phyloP scores from a whole-genome alignment of 1,140 invertebrate species.

The Cotesia chilonis region DNA sequence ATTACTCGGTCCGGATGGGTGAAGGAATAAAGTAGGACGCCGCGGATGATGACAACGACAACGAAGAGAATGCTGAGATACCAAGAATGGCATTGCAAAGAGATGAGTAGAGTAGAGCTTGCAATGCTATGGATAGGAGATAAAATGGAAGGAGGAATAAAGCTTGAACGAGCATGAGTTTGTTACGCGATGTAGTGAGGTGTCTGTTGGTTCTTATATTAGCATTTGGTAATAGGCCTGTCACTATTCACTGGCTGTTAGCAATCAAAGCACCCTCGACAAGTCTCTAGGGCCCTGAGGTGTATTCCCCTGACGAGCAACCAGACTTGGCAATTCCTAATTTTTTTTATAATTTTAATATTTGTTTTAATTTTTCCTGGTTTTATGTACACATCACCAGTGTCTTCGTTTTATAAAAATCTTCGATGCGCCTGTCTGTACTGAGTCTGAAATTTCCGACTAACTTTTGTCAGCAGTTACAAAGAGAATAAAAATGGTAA shows the following conservation, averaged over 20 bases:
- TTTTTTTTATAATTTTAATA: neutral
- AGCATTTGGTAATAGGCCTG: constrained; percentile 47
- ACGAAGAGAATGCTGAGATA: neutral
- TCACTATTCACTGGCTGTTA: constrained; percentile 44
- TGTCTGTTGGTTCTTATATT: constrained; percentile 45
- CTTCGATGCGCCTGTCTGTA: neutral
- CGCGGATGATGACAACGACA: neutral
- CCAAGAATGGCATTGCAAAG: neutral
- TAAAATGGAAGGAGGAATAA: neutral
- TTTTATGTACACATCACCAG: neutral
- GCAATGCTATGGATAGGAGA: neutral
- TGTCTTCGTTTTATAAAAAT: neutral
- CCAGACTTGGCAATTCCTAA: constrained; percentile 3
- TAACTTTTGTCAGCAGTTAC: neutral
- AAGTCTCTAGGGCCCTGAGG: constrained; percentile 28
- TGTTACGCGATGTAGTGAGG: constrained; percentile 13
- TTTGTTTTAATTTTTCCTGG: neutral
- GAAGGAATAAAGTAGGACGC: neutral
- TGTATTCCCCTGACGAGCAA: neutral
- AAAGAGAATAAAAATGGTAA: neutral
- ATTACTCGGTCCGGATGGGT: neutral
- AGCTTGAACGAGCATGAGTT: constrained; percentile 11
- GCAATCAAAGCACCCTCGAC: constrained; percentile 41
- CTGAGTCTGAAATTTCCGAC: neutral
- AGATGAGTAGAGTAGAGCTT: no score